A percentile compares a stretch with the other conserved stretches of the same genome.
phyloP scores from a whole-genome alignment of 2,113 vertebrate genomes.

The Typhlomys cinereus region DNA sequence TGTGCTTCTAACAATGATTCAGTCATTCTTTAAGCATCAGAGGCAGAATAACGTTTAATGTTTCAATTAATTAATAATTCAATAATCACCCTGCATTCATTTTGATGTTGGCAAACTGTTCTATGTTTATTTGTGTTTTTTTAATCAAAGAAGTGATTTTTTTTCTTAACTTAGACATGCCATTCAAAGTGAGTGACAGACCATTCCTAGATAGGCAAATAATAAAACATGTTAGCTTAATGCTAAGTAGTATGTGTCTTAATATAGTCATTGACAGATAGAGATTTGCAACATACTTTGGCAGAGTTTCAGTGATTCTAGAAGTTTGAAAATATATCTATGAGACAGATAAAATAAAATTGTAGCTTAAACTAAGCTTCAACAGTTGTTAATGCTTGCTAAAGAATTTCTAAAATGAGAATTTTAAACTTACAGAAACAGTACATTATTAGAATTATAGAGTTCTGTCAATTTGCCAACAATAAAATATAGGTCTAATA shows the following conservation, averaged over 20 bases:
- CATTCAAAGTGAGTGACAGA: constrained; percentile 36
- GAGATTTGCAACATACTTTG: neutral
- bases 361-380: neutral
- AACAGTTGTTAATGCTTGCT: neutral
- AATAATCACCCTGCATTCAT: neutral
- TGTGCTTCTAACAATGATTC: constrained; percentile 22
- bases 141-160: neutral
- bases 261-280: neutral
- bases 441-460: neutral
- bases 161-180: constrained; percentile 38
- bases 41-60: constrained; percentile 13
- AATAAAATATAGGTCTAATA: neutral
- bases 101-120: neutral
- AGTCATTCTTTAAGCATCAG: neutral
- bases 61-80: constrained; percentile 62
- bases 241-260: neutral
- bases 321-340: neutral
- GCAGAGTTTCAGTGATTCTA: neutral
- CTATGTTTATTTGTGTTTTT: neutral
- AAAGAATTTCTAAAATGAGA: neutral
- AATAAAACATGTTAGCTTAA: neutral
- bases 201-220: neutral
- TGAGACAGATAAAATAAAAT: neutral
- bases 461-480: neutral
- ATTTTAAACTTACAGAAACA: neutral